These are phyloP conservation scores for Cerceris rybyensis DNA, from an alignment of 2,888 invertebrate species.

Conservation along the genomic window DNA sequence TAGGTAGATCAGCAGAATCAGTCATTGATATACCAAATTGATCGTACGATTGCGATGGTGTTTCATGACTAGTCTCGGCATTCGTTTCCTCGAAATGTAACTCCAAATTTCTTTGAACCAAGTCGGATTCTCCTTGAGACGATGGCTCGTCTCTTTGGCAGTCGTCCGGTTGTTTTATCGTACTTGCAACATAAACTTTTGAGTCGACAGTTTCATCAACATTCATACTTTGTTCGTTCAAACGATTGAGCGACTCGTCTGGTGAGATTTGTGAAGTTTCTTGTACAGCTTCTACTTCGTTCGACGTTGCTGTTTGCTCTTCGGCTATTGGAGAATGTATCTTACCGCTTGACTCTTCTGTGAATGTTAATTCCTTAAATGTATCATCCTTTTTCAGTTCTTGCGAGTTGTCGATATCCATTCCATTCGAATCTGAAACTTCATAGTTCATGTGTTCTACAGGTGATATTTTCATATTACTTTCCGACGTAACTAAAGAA, in stretches of 20 bases:
- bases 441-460: constrained; percentile 57
- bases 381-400: constrained; percentile 40
- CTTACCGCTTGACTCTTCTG: constrained; percentile 23
- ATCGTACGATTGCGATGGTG: constrained; percentile 78
- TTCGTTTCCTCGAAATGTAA: constrained; percentile 61
- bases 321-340: constrained; percentile 29
- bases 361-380: constrained; percentile 42
- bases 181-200: constrained; percentile 46
- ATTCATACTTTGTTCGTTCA: constrained; percentile 58
- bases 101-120: constrained; percentile 52
- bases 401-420: constrained; percentile 37
- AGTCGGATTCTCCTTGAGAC: constrained; percentile 64
- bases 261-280: constrained; percentile 37
- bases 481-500: constrained; percentile 62
- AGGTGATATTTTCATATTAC: constrained; percentile 59
- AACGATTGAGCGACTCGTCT: constrained; percentile 39
- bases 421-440: constrained; percentile 59
- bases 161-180: constrained; percentile 41
- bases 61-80: constrained; percentile 72
- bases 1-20: constrained; percentile 73
- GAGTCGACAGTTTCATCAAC: constrained; percentile 60
- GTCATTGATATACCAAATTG: constrained; percentile 66
- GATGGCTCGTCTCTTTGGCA: constrained; percentile 62
- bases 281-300: constrained; percentile 34
- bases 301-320: constrained; percentile 57